Evolutionary conservation across 2,888 invertebrate genomes (phyloP), one percentile per base, ranked within the genome.

Genomic region (Magallana nippona): DNA sequence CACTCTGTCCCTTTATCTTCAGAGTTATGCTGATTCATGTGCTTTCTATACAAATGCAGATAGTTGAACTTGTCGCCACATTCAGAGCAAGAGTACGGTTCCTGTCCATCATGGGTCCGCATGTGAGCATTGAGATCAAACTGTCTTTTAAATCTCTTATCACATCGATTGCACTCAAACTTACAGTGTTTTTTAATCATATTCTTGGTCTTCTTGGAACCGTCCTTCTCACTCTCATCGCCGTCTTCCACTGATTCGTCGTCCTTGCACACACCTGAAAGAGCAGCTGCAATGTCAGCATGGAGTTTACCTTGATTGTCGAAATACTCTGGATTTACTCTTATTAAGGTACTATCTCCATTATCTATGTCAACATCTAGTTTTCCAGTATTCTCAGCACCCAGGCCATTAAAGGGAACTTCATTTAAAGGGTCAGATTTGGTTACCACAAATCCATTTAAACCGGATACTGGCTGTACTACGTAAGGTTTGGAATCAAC

Each of bases 81-180:
- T 13, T 22, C 11, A 8, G 44, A 57, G 57, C 82, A 82, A 19
- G 58, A 78, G 60, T 78, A 78, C 19, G 82, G 82, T 8, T 22
- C 44, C n/a, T 60, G 78, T 60, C 55, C 57, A n/a, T 82, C 60
- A 60, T 82, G 82, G 1, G 58, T 55, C n/a, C 19, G 15, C 44
- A 78, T 55, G 27, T 82, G 82, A 55, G 55, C 78, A 27, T 78
- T 78, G 17, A 82, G 22, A 22, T 82, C 82, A 78, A 78, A 82
- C 17, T 78, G 44, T 19, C 60, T 19, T 22, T 55, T 44, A 78
- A 60, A 82, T 60, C 44, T 78, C 82, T 60, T 82, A 55, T 78
- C 71, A 55, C 82, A 82, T 60, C 71, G 71, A 71, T 71, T 71
- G 71, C 71, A 71, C 71, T 71, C 71, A 71, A 71, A 71, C 32